phyloP scores from a whole-genome alignment of 2,888 invertebrate species.

The Rhyacophila evoluta region DNA sequence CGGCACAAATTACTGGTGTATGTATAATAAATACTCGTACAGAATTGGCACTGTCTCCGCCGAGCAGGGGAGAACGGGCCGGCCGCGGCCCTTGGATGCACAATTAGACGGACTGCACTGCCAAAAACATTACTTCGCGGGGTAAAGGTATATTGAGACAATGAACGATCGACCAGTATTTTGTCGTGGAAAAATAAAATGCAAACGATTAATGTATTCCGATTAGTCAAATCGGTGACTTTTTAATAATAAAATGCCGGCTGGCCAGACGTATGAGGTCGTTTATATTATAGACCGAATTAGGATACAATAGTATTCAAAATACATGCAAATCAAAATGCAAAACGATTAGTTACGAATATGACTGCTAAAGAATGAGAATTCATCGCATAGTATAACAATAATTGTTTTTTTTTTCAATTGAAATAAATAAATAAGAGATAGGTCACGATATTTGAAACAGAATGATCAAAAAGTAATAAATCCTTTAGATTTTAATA shows the following conservation, averaged over 20 bases:
- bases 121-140: not conserved
- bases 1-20: not conserved
- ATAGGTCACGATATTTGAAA: no score
- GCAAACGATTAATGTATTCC: not conserved
- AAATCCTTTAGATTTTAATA: no score
- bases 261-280: not conserved
- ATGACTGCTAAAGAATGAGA: not conserved
- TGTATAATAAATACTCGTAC: not conserved
- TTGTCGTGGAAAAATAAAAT: not conserved
- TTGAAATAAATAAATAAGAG: no score
- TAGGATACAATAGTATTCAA: not conserved
- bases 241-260: not conserved
- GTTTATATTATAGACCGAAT: not conserved
- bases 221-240: not conserved
- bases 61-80: not conserved
- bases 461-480: not conserved
- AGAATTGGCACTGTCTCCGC: not conserved
- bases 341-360: conserved; percentile 1
- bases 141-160: no score
- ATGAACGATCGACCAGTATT: no score
- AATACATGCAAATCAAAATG: conserved; percentile 1
- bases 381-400: not conserved
- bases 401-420: not conserved
- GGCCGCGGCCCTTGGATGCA: not conserved
- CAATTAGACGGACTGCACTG: not conserved